Conservation (phyloP, 2,113 vertebrate species). For the Nestor notabilis region DNA sequence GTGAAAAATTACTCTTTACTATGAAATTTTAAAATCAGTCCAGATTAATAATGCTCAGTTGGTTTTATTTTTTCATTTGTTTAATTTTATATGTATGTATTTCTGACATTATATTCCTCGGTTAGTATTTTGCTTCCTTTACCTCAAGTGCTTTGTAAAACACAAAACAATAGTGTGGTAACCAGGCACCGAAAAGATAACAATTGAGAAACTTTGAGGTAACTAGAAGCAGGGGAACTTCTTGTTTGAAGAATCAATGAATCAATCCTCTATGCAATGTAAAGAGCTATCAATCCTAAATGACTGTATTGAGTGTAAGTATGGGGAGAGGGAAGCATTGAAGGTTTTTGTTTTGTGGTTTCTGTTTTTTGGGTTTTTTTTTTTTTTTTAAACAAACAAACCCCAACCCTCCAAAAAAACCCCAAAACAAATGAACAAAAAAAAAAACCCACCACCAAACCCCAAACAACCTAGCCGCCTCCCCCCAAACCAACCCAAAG, state of each 20-base stretch:
- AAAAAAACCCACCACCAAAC: background rate
- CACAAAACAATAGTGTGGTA: background rate
- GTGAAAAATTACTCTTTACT: background rate
- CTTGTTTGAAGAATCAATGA: background rate
- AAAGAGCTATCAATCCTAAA: background rate
- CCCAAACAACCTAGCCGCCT: background rate
- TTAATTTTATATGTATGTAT: background rate
- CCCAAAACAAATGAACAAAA: background rate
- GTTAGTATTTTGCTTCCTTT: background rate
- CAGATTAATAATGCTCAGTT: background rate
- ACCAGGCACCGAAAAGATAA: background rate
- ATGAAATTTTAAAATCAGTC: background rate
- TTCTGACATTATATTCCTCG: background rate
- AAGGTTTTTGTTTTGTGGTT: background rate
- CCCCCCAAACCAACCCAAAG: background rate
- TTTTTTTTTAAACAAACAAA: background rate
- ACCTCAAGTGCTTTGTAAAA: background rate
- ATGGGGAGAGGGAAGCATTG: background rate
- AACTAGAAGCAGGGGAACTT: background rate
- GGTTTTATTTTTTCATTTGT: background rate
- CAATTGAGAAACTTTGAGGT: rapidly evolving
- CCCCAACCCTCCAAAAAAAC: background rate
- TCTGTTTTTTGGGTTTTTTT: background rate
- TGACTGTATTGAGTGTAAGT: background rate
- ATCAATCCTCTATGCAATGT: background rate